Evolutionary conservation across 1,140 invertebrate species (phyloP), one percentile per base, ranked within the genome.

Genomic region (Penaeus chinensis): DNA sequence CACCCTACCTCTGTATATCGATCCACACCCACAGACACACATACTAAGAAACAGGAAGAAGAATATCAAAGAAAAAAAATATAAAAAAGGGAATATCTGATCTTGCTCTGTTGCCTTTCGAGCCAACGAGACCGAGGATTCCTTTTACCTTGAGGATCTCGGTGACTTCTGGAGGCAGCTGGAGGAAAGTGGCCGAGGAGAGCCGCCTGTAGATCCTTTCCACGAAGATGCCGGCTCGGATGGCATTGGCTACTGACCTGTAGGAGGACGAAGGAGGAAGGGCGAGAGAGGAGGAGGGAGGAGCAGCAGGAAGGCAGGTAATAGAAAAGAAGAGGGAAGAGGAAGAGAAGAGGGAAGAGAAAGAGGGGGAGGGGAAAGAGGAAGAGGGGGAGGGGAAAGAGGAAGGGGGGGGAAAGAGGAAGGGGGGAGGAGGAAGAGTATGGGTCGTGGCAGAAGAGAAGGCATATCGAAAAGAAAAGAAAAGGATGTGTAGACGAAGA

Each of bases 151-250:
- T 98, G 83, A 99, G 94, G 85, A 97, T 94, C 93, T 95, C 94
- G 47, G 96, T 95, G 83, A 98, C 96, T 92, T 98, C 96, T 65
- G 95, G 94, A 24, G 97, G 97, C 92, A 99, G 97, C 92, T 97
- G 96, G 94, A 96, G 96, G n/a, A 94, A 91, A 27, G 96, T 95
- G 3, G 96, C 95, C 91, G 95, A 97, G 90, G 96, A 96, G 88
- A 98, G 96, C 89, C 96, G 94, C 90, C 98, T 94, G 92, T 98
- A 99, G 91, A 99, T 98, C 90, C 97, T 95, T 92, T 99, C 98
- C 89, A 99, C 98, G 93, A 99, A 98, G 91, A 99, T 98, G 37
- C 98, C 98, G 2, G 98, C 98, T 22, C 98, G 94, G 90, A 99
- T 99, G 86, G 98, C 98, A 92, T 99, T 97, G n/a, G 98, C 98